Evolutionary conservation across 2,113 vertebrate genomes (phyloP), one percentile per base, ranked within the genome.

Genomic region (Nyctereutes procyonoides): DNA sequence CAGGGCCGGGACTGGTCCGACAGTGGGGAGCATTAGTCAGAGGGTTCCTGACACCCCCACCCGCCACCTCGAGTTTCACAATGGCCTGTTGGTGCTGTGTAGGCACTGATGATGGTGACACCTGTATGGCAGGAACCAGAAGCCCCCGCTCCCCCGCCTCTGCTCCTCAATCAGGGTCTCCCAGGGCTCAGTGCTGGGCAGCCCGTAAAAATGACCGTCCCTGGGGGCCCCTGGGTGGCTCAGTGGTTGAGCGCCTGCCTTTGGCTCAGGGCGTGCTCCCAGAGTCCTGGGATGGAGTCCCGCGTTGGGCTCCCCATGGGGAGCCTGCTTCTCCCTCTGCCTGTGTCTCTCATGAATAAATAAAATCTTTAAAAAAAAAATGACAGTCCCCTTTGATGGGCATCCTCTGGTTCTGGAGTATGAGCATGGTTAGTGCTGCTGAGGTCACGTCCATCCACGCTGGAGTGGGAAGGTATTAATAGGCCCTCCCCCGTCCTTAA

Each of bases 361-460:
- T 43, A 43, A 43, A 43, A 43, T 43, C 43, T 43, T 43, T 8
- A 43, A 3, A n/a, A 26, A 43, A 3, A n/a, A 26, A 38, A 43
- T 10, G 90, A 9, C 26, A 12, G 71, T 35, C 14, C 51, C 90
- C 4, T 65, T 14, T 1, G 5, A 32, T 19, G 77, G 55, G 4
- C 38, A 16, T 15, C 38, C 73, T 80, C n/a, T 20, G 53, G 56
- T 5, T 62, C 65, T 55, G 60, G 82, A n/a, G 20, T 14, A 0
- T 1, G 3, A 26, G 0, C 1, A 0, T 14, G 55, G 51, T 32
- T 2, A 6, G 60, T 30, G 1, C 14, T 3, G 16, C 8, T 0
- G n/a, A 22, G 74, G 32, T 14, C 13, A 3, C 43, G 7, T 38
- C 48, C 20, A 20, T 38, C 48, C 20, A 20, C 19, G 53, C 32